Conservation (phyloP, 2,113 vertebrate species). For the Ictalurus furcatus region DNA sequence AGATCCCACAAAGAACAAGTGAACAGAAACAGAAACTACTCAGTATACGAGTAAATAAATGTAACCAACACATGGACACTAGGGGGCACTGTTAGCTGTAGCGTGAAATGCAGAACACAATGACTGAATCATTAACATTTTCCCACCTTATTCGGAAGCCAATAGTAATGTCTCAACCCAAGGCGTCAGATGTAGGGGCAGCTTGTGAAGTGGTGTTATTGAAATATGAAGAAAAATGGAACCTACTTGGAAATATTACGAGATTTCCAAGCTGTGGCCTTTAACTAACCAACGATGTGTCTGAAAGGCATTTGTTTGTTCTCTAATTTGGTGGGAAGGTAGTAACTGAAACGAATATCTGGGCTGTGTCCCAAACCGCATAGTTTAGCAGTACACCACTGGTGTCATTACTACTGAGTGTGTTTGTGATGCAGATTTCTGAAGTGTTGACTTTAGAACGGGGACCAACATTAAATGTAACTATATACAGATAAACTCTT, state of each 20-base stretch:
- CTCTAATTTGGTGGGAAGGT: not conserved
- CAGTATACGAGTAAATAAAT: not conserved
- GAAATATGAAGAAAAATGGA: not conserved
- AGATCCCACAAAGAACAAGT: not conserved
- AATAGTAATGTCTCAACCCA: not conserved
- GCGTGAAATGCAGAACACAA: not conserved
- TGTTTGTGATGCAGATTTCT: not conserved
- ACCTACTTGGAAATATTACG: not conserved
- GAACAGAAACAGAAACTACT: not conserved
- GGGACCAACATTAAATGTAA: not conserved
- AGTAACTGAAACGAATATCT: not conserved
- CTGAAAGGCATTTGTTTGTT: not conserved
- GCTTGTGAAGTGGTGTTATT: not conserved
- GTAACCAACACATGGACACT: not conserved
- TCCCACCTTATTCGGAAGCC: not conserved
- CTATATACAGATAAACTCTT: too few relatives aligned
- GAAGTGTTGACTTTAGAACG: not conserved
- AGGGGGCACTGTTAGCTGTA: constrained; percentile 15
- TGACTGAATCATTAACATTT: not conserved
- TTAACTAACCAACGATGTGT: not conserved
- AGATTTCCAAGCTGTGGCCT: not conserved
- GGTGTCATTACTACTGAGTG: not conserved
- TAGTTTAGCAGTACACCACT: not conserved
- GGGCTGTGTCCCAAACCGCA: not conserved
- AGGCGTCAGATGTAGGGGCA: not conserved